A percentile compares a stretch with the other conserved stretches of the same genome.
These are phyloP conservation scores for Corythoichthys intestinalis DNA, from an alignment of 2,113 vertebrate genomes.

Conservation along the genomic window DNA sequence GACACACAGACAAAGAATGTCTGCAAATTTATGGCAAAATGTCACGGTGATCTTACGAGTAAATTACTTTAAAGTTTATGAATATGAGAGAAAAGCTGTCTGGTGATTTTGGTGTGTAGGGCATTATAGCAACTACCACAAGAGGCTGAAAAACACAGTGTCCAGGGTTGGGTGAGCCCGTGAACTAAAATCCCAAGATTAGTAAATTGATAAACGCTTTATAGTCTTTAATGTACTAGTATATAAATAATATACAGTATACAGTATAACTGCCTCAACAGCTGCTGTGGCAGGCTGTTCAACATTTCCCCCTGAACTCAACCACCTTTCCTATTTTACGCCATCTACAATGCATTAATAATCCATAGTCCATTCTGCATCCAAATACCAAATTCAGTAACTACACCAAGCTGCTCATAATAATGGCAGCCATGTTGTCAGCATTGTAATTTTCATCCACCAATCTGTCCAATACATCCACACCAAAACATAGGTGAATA, in stretches of 20 bases:
- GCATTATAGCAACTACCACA: background rate
- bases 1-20: background rate
- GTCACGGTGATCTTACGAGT: background rate
- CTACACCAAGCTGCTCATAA: background rate
- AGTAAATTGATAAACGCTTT: background rate
- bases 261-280: background rate
- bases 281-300: background rate
- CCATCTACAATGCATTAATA: background rate
- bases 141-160: background rate
- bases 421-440: background rate
- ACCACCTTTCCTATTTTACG: background rate
- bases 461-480: conserved; percentile 10
- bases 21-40: background rate
- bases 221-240: background rate
- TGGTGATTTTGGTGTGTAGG: background rate
- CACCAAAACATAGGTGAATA: conserved; percentile 13
- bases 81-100: background rate
- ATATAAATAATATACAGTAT: background rate
- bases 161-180: background rate
- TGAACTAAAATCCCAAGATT: background rate
- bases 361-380: background rate
- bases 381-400: background rate
- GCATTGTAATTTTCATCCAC: background rate
- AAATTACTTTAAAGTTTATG: background rate
- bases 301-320: background rate